These are phyloP conservation scores for Tapirus terrestris DNA, from an alignment of 2,113 vertebrate species.

Conservation along the genomic window DNA sequence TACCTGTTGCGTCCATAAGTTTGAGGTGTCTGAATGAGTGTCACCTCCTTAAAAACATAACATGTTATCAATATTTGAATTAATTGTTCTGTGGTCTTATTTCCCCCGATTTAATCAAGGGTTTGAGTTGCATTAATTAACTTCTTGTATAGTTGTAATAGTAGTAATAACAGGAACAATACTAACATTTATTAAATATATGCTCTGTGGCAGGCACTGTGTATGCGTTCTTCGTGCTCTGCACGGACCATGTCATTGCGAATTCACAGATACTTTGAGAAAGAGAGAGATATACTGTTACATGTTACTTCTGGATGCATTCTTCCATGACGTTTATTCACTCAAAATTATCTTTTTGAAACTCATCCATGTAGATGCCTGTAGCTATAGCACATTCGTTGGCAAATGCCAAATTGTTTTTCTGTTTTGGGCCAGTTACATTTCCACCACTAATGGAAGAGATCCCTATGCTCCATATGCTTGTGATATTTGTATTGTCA, in stretches of 20 bases:
- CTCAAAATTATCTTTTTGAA: neutral
- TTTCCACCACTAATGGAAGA: neutral
- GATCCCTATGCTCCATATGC: neutral
- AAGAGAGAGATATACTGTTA: neutral
- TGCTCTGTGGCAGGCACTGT: neutral
- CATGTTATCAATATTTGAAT: neutral
- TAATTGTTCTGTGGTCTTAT: neutral
- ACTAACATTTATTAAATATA: neutral
- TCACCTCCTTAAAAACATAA: neutral
- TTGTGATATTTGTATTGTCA: neutral
- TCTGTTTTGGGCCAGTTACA: neutral
- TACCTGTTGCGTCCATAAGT: neutral
- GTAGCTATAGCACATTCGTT: neutral
- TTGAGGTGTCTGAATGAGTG: neutral
- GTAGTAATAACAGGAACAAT: neutral
- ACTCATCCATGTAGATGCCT: neutral
- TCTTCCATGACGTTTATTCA: neutral
- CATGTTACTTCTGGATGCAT: neutral
- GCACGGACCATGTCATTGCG: neutral
- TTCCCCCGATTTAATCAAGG: neutral
- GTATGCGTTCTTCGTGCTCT: neutral
- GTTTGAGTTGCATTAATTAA: neutral
- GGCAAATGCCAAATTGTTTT: neutral
- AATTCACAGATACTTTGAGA: neutral
- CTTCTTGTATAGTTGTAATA: neutral